Evolutionary conservation across 2,113 vertebrate species (phyloP).

Genomic region (Oncorhynchus kisutch): DNA sequence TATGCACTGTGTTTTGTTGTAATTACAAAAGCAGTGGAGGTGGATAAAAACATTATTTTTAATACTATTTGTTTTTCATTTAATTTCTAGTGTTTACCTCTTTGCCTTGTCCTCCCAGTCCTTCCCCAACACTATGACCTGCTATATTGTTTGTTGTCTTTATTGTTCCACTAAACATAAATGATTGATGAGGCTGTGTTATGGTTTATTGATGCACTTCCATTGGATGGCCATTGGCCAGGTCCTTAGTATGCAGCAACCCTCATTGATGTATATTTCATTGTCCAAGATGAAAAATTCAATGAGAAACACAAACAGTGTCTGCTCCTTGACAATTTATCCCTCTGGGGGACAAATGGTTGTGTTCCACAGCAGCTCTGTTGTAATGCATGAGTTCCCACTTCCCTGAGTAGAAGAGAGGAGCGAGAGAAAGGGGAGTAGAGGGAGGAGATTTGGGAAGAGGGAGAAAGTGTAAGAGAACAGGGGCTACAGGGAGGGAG

Average conservation of each 20-base stretch:
- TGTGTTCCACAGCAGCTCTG: constrained; percentile 48
- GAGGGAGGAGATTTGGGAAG: not conserved
- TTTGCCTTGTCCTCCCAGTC: not conserved
- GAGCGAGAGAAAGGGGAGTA: too few relatives aligned
- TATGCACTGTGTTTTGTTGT: too few relatives aligned
- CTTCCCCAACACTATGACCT: not conserved
- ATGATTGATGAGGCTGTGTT: too few relatives aligned
- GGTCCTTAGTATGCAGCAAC: too few relatives aligned
- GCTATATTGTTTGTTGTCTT: too few relatives aligned
- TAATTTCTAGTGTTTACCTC: too few relatives aligned
- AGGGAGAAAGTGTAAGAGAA: not conserved
- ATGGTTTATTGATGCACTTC: too few relatives aligned
- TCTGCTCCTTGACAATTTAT: constrained; percentile 46
- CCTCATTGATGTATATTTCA: constrained; percentile 63
- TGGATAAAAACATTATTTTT: too few relatives aligned
- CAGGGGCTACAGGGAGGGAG: constrained; percentile 10
- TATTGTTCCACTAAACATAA: too few relatives aligned
- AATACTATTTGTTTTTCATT: too few relatives aligned
- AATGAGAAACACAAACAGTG: constrained; percentile 58
- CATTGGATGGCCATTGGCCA: too few relatives aligned
- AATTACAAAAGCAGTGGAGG: too few relatives aligned
- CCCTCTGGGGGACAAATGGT: constrained; percentile 40
- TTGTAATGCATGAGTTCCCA: constrained; percentile 56
- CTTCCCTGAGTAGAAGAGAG: not conserved
- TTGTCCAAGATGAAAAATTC: constrained; percentile 65